Base-by-base conservation (phyloP, 2,797 vertebrate species). In the Limnodromus scolopaceus region DNA sequence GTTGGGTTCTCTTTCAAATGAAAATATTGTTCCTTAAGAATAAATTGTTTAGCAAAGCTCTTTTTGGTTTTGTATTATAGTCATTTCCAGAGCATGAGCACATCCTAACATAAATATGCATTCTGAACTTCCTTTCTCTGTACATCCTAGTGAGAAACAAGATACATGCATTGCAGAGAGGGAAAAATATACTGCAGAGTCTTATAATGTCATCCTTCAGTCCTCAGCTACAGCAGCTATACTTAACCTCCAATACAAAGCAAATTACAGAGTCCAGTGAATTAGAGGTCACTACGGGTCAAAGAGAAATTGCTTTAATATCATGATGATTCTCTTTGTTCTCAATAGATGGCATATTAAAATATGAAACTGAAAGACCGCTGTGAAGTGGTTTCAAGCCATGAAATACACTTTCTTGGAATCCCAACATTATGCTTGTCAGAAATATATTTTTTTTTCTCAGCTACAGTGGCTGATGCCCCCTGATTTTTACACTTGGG, bases 251-350 rank as follows among this genome's bases (percentile, higher is more conserved):
- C 88, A 75, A 22, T 60, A 82, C 75, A 83, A 83, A 87, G 61
- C 57, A 94, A 93, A 94, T 92, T 95, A 78, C 70, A 87, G 83
- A 87, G 88, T 87, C 64, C 70, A 68, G 86, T 94, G 93, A 93
- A 87, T 96, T 74, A 91, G 86, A 80, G 80, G 89, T 90, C 93
- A 71, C 75, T 54, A 58, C 1, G 38, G 95, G 94, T 91, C 84
- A 92, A 68, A 92, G 80, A 95, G 86, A 96, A 96, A 96, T 94
- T 87, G 18, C 85, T 93, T 84, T 95, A 91, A 93, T 91, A 75
- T 94, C 53, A 5, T 80, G 77, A 84, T 74, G 60, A 81, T 80
- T 96, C 48, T 82, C 77, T 92, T 90, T 92, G 71, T 77, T 96
- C 88, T 96, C 90, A 68, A 30, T 41, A 80, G 68, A 94, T 91